These are phyloP conservation scores for Molossus alvarezi DNA, from an alignment of 2,797 vertebrate species.

Conservation along the genomic window DNA sequence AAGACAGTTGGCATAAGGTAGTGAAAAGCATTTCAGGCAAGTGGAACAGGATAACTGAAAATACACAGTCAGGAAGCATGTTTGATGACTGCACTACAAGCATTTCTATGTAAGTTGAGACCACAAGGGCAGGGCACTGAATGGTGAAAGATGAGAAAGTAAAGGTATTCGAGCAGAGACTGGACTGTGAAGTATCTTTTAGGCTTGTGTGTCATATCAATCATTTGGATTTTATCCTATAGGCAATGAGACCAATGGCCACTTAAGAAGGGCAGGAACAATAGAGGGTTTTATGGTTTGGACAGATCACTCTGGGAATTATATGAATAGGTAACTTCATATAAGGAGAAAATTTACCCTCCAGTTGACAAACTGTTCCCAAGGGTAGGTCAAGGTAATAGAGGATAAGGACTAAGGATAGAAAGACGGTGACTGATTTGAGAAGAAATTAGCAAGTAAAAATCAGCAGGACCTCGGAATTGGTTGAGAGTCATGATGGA, in stretches of 20 bases:
- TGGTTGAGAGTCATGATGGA: neutral
- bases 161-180: neutral
- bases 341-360: neutral
- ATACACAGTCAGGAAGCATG: neutral
- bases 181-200: neutral
- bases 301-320: neutral
- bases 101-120: neutral
- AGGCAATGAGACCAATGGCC: neutral
- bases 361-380: neutral
- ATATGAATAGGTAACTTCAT: neutral
- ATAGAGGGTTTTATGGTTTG: neutral
- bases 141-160: neutral
- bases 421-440: neutral
- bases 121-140: neutral
- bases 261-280: neutral
- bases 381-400: neutral
- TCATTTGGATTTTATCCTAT: neutral
- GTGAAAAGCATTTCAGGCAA: neutral
- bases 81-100: neutral
- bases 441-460: slow-evolving; percentile 12
- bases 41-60: neutral
- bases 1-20: neutral
- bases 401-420: neutral
- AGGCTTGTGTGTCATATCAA: neutral
- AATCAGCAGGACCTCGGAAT: neutral